phyloP scores from a whole-genome alignment of 2,113 vertebrate genomes.

The Psophia crepitans region DNA sequence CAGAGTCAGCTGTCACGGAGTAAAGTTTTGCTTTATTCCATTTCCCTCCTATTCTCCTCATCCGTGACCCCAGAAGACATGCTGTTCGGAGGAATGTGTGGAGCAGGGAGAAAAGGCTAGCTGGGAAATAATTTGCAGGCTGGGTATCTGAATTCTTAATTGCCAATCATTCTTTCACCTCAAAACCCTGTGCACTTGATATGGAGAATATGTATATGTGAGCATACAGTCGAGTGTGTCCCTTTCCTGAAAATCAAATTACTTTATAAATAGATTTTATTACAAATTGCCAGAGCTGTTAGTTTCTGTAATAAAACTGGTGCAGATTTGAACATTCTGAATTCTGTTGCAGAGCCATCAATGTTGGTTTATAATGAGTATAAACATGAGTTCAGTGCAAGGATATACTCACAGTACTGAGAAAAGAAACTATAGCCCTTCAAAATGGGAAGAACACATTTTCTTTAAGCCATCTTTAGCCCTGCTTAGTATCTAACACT shows the following conservation, averaged over 20 bases:
- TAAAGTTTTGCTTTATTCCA: neutral
- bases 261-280: neutral
- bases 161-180: neutral
- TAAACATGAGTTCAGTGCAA: neutral
- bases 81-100: neutral
- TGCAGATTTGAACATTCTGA: neutral
- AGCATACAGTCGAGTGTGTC: neutral
- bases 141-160: neutral
- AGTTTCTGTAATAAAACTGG: neutral
- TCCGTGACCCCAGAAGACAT: neutral
- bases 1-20: neutral
- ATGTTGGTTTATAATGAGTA: neutral
- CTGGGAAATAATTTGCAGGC: neutral
- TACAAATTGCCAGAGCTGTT: neutral
- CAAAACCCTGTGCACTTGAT: rapidly evolving
- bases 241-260: neutral
- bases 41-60: neutral
- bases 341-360: neutral
- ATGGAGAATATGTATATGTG: neutral
- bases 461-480: neutral
- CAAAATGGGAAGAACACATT: neutral
- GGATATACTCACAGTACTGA: neutral
- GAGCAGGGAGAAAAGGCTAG: neutral
- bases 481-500: neutral
- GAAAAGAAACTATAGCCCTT: neutral